A percentile compares a stretch with the other conserved stretches of the same genome.
These are phyloP conservation scores for Falco novaeseelandiae DNA, from an alignment of 2,797 vertebrate species.

Conservation along the genomic window DNA sequence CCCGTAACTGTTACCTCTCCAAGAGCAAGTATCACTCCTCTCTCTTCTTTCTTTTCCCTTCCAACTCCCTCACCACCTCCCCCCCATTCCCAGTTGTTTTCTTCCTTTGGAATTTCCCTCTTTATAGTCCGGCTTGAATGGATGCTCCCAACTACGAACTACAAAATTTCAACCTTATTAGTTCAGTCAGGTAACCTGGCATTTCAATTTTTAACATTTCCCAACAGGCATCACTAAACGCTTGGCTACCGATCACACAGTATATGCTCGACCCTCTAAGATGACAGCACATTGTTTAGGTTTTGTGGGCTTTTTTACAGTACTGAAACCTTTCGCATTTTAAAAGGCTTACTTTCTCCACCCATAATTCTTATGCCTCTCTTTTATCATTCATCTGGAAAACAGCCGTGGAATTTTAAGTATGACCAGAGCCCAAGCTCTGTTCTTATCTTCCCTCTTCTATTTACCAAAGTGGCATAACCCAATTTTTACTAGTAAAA, in stretches of 20 bases:
- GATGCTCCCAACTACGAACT: not conserved
- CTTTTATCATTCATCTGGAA: not conserved
- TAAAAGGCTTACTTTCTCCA: not conserved
- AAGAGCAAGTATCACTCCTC: not conserved
- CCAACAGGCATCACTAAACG: not conserved
- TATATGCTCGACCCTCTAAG: not conserved
- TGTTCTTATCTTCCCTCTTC: not conserved
- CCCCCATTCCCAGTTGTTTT: not conserved
- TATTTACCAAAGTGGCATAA: not conserved
- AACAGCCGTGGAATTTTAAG: not conserved
- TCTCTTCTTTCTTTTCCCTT: too few relatives aligned
- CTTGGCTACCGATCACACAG: not conserved
- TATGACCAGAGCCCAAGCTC: not conserved
- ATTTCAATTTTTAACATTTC: not conserved
- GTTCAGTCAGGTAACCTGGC: too few relatives aligned
- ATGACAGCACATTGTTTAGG: not conserved
- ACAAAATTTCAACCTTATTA: not conserved
- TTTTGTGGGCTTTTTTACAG: not conserved
- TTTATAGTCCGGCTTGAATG: not conserved
- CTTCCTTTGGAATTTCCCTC: not conserved
- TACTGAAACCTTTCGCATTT: not conserved
- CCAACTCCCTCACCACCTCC: too few relatives aligned
- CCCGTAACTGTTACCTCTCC: fast-evolving
- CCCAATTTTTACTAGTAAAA: not conserved
- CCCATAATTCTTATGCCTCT: not conserved